Percentiles rank a stretch among this genome's conserved stretches.
Evolutionary conservation across 2,113 vertebrate genomes (phyloP).

Genomic region (Neolamprologus sp.): DNA sequence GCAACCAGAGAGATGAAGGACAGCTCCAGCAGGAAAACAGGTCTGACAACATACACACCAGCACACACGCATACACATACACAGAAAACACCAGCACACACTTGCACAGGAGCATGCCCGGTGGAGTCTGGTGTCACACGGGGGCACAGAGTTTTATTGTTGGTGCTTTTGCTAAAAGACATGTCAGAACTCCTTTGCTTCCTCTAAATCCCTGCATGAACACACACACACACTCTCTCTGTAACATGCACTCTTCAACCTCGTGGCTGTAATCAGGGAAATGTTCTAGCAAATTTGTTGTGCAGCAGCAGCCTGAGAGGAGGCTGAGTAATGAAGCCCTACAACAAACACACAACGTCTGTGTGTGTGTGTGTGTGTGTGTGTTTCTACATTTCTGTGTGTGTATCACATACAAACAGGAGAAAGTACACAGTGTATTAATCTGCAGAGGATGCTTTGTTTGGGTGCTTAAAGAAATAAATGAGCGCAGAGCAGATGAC

Average conservation of each 20-base stretch:
- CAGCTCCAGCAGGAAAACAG: background rate
- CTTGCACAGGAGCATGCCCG: background rate
- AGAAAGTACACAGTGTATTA: background rate
- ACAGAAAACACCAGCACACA: background rate
- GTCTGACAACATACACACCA: background rate
- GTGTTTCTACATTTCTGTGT: background rate
- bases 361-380: background rate
- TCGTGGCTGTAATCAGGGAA: background rate
- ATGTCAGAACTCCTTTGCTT: constrained; percentile 31
- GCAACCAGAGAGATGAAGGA: background rate
- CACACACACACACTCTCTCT: background rate
- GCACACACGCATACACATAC: background rate
- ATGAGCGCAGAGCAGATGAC: background rate
- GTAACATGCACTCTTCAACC: background rate
- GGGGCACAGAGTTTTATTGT: background rate
- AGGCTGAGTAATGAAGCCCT: background rate
- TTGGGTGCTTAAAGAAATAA: background rate
- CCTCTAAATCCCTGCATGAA: background rate
- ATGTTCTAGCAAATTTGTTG: background rate
- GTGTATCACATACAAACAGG: background rate
- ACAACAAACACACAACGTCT: background rate
- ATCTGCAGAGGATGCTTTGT: background rate
- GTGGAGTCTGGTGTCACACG: background rate
- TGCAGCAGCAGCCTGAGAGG: background rate
- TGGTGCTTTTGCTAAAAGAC: constrained; percentile 21